These are phyloP conservation scores for Pogonomyrmex californicus DNA, from an alignment of 1,140 invertebrate genomes.

Conservation along the genomic window DNA sequence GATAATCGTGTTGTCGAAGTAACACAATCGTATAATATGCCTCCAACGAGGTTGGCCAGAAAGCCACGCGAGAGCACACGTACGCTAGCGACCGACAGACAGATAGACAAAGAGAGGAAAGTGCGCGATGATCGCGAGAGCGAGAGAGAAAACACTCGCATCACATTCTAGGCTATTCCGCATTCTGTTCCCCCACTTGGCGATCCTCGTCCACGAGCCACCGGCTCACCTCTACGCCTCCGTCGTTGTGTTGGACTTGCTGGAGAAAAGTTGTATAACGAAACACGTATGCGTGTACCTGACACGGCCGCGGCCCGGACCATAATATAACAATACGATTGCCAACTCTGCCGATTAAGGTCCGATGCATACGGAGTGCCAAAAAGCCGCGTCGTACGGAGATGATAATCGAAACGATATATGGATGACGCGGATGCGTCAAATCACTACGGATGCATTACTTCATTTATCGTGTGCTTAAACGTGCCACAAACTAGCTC, in stretches of 20 bases:
- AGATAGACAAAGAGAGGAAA: slow-evolving; percentile 49
- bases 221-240: slow-evolving; percentile 81
- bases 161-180: slow-evolving; percentile 88
- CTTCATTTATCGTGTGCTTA: not conserved
- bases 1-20: slow-evolving; percentile 16
- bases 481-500: not conserved
- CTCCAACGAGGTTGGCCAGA: slow-evolving; percentile 52
- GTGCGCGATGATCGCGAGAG: slow-evolving; percentile 54
- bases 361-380: not conserved
- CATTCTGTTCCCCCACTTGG: slow-evolving; percentile 86
- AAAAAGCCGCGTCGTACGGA: not conserved
- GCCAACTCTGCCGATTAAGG: not conserved
- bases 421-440: not conserved
- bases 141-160: slow-evolving; percentile 82
- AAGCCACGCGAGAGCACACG: slow-evolving; percentile 39
- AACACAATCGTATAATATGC: not conserved
- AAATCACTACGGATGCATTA: not conserved
- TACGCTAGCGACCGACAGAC: slow-evolving; percentile 32
- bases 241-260: slow-evolving; percentile 74
- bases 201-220: slow-evolving; percentile 75
- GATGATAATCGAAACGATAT: not conserved
- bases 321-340: not conserved
- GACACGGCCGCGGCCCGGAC: slow-evolving; percentile 64
- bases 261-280: slow-evolving; percentile 83
- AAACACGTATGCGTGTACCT: slow-evolving; percentile 75